Conservation (phyloP, 2,888 invertebrate species). For the Melieria omissa region DNA sequence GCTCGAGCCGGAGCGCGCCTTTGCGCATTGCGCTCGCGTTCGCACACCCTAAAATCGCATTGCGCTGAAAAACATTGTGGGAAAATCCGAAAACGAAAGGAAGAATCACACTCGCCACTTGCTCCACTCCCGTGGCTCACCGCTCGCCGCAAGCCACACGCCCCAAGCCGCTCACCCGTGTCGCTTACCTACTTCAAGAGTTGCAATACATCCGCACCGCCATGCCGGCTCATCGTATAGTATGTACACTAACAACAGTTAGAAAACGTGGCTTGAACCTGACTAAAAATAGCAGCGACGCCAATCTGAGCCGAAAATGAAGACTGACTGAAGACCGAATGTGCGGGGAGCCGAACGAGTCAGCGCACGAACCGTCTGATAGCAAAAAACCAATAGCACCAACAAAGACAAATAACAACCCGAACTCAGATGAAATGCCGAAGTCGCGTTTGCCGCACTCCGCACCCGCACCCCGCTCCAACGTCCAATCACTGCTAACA, state of each 20-base stretch:
- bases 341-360: background rate
- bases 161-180: slow-evolving; percentile 18
- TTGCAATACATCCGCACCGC: slow-evolving; percentile 30
- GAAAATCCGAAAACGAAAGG: slow-evolving; percentile 65
- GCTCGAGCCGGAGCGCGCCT: background rate
- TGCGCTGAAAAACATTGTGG: slow-evolving; percentile 57
- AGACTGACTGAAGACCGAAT: slow-evolving; percentile 36
- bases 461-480: no score
- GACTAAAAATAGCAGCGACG: slow-evolving; percentile 61
- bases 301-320: slow-evolving; percentile 21
- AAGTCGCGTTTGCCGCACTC: no score
- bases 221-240: slow-evolving; percentile 7
- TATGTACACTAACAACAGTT: slow-evolving; percentile 61
- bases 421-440: slow-evolving; percentile 35
- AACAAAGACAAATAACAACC: background rate
- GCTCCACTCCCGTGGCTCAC: background rate
- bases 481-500: no score
- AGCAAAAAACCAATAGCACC: slow-evolving; percentile 5
- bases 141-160: background rate
- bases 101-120: slow-evolving; percentile 54
- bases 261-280: slow-evolving; percentile 64
- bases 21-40: background rate
- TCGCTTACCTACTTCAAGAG: slow-evolving; percentile 25
- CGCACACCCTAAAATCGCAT: background rate
- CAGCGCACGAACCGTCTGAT: background rate